Evolutionary conservation across 2,888 invertebrate species (phyloP).

Genomic region (Ectobius pallidus): DNA sequence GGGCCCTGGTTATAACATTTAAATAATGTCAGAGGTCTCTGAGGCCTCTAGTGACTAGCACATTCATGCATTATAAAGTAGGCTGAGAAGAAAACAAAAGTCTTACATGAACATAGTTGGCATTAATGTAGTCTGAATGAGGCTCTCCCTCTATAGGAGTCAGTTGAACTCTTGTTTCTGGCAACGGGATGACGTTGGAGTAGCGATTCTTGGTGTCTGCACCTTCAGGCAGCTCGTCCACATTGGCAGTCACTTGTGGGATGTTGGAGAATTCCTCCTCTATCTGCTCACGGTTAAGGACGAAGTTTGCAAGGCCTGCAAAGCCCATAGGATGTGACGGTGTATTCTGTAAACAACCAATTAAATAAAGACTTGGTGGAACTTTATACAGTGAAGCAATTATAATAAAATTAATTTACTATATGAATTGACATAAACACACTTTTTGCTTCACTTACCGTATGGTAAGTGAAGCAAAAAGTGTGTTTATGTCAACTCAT

Average conservation of each 20-base stretch:
- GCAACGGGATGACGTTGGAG: constrained; percentile 93
- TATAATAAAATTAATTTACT: too few species aligned
- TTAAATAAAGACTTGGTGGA: too few species aligned
- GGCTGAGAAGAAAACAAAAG: too few species aligned
- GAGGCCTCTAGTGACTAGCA: too few species aligned
- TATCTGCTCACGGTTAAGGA: constrained; percentile 70
- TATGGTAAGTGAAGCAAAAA: too few species aligned
- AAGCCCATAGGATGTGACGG: constrained; percentile 79
- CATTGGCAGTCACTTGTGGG: constrained; percentile 76
- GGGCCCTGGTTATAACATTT: too few species aligned
- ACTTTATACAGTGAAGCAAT: too few species aligned
- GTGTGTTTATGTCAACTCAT: too few species aligned
- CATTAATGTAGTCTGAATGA: constrained; percentile 90
- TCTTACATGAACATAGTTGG: constrained; percentile 88
- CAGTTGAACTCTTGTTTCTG: constrained; percentile 85
- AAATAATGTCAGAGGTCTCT: too few species aligned
- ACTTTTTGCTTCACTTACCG: too few species aligned
- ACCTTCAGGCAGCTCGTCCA: constrained; percentile 84
- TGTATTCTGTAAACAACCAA: constrained; percentile 59
- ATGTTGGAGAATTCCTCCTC: constrained; percentile 83
- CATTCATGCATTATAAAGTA: too few species aligned
- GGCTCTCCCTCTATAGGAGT: constrained; percentile 74
- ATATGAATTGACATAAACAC: too few species aligned
- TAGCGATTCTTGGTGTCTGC: constrained; percentile 92
- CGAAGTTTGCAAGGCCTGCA: constrained; percentile 75